These are phyloP conservation scores for Spodoptera exigua DNA, from an alignment of 2,888 invertebrate genomes.

Conservation along the genomic window DNA sequence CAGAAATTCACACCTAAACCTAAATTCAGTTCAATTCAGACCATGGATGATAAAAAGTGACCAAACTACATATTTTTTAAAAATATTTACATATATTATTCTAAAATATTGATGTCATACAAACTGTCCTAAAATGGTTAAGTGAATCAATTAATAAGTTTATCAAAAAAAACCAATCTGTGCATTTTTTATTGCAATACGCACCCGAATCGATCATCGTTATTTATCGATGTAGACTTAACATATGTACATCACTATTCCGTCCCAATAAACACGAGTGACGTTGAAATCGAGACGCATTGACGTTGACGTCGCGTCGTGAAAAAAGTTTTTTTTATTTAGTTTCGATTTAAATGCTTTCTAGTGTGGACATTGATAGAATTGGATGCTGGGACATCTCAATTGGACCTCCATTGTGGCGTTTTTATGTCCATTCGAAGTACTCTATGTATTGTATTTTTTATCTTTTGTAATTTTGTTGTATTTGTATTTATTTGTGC, in stretches of 20 bases:
- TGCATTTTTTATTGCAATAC: constrained; percentile 34
- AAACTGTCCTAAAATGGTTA: constrained; percentile 34
- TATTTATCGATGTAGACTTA: constrained; percentile 45
- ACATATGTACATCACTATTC: constrained; percentile 47
- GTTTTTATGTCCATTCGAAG: constrained; percentile 20
- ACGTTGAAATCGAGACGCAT: constrained; percentile 37
- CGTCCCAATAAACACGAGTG: constrained; percentile 51
- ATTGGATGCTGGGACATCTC: constrained; percentile 35
- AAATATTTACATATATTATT: no score
- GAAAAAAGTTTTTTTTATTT: constrained; percentile 15
- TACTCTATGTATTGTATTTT: constrained; percentile 15
- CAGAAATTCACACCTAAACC: no score
- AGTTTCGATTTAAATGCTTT: constrained; percentile 35
- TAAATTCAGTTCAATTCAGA: no score
- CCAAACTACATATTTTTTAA: no score
- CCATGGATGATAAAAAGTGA: no score
- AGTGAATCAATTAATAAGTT: constrained; percentile 14
- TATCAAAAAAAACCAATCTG: constrained; percentile 34
- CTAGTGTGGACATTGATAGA: constrained; percentile 29
- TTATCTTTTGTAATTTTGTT: background rate
- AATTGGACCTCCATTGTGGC: constrained; percentile 45
- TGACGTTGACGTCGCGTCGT: constrained; percentile 30
- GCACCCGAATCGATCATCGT: constrained; percentile 23
- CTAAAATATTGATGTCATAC: no score
- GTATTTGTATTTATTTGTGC: no score